Evolutionary conservation across 2,888 invertebrate genomes (phyloP), one percentile per base, ranked within the genome.

Genomic region (Ariolimax columbianus): DNA sequence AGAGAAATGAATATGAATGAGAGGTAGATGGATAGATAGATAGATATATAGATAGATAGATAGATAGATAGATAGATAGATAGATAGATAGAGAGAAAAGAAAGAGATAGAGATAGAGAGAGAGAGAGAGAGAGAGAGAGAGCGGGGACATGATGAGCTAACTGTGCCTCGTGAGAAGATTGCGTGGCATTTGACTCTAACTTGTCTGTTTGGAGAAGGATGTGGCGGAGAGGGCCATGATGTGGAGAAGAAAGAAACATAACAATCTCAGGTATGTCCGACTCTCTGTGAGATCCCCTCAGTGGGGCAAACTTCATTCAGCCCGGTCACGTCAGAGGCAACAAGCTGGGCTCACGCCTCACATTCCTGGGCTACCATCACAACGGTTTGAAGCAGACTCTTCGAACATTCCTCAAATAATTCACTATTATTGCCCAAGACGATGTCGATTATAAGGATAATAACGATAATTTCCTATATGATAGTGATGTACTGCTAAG

Each of bases 171-270:
- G 47, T 47, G 47, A 43, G 73, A 73, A 47, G n/a, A 26, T n/a
- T 47, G 73, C 30, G 19, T 30, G 73, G 73, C 43, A 40, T 73
- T 73, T 73, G 73, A n/a, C 73, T 73, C 73, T 43, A 43, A 43
- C 73, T 43, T 43, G 26, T 19, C n/a, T 43, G 43, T 73, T 73
- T 73, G 73, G 47, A 11, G 1, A 73, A 73, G 73, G 73, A 73
- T 73, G 73, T 43, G 14, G 11, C 23, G 43, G 43, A 11, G 9
- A 23, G 38, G 43, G 1, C 43, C 73, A 73, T 43, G 43, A 73
- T 73, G 73, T 73, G 40, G 6, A 14, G 73, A 47, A 38, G 7
- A 47, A 40, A 38, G n/a, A n/a, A 14, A 2, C 47, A 1, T 3
- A 73, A 43, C 26, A n/a, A 73, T 73, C n/a, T 47, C 9, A 9